Evolutionary conservation across 2,797 vertebrate genomes (phyloP).

Genomic region (Stomatorhinus walkeri): DNA sequence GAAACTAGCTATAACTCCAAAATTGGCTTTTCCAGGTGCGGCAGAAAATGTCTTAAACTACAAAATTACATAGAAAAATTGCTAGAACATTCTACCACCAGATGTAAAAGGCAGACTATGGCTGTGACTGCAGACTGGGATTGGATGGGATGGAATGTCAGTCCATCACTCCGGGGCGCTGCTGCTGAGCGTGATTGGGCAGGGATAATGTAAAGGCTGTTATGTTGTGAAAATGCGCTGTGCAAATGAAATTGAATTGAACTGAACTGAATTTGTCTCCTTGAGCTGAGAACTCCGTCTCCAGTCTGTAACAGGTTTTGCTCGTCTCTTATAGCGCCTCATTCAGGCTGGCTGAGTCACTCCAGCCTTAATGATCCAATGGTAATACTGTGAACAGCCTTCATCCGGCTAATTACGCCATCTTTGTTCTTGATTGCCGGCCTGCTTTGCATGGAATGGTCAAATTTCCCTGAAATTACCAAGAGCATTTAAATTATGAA

Average conservation of each 20-base stretch:
- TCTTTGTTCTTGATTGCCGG: not conserved
- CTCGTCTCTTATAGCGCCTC: not conserved
- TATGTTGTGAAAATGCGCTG: not conserved
- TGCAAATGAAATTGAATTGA: not conserved
- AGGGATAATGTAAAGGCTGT: not conserved
- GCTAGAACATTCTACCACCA: not conserved
- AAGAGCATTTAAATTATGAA: not conserved
- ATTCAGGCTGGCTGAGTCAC: not conserved
- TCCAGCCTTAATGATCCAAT: not conserved
- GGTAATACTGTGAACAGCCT: not conserved
- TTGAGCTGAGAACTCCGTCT: not conserved
- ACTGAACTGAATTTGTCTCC: not conserved
- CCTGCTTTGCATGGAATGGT: not conserved
- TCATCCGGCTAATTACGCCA: not conserved
- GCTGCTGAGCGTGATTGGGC: not conserved
- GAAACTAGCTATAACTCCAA: not conserved
- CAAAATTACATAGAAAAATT: not conserved
- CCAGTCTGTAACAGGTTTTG: not conserved
- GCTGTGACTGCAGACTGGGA: not conserved
- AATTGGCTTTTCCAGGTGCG: not conserved
- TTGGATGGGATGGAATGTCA: not conserved
- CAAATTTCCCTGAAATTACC: not conserved
- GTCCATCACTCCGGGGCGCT: not conserved
- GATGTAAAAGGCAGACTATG: not conserved
- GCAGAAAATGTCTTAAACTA: not conserved